phyloP scores from a whole-genome alignment of 2,888 invertebrate genomes.

The Stenodema calcarata region DNA sequence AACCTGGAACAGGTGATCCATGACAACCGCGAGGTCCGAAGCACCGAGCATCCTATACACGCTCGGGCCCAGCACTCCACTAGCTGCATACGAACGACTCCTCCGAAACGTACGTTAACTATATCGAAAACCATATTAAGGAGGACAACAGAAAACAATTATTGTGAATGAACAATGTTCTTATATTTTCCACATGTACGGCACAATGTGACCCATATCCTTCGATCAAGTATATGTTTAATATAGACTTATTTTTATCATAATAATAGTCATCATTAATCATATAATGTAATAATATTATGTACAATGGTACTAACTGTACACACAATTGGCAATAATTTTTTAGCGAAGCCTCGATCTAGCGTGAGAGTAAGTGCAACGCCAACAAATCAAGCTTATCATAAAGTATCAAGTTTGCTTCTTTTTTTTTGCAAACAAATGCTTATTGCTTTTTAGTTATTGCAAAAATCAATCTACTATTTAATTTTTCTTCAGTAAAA shows the following conservation, averaged over 20 bases:
- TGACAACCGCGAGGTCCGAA: too few species aligned
- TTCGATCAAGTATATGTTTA: slow-evolving; percentile 55
- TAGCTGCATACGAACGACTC: too few species aligned
- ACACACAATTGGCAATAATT: slow-evolving; percentile 55
- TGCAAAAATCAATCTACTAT: slow-evolving; percentile 54
- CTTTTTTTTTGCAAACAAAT: slow-evolving; percentile 48
- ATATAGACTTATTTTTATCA: slow-evolving; percentile 55
- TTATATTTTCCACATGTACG: slow-evolving; percentile 56
- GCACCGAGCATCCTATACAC: too few species aligned
- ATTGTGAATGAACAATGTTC: slow-evolving; percentile 54
- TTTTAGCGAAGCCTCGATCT: slow-evolving; percentile 54
- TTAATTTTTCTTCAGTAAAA: slow-evolving; percentile 51
- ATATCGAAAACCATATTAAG: background rate
- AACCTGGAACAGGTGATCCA: too few species aligned
- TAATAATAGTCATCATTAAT: slow-evolving; percentile 55
- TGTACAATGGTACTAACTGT: slow-evolving; percentile 56
- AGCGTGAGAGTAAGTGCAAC: slow-evolving; percentile 51
- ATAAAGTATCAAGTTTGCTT: slow-evolving; percentile 44
- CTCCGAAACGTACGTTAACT: too few species aligned
- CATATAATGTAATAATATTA: slow-evolving; percentile 55
- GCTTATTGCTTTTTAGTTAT: slow-evolving; percentile 54
- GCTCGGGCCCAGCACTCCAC: too few species aligned
- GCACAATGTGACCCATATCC: slow-evolving; percentile 56
- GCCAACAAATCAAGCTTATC: slow-evolving; percentile 53
- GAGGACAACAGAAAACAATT: slow-evolving; percentile 7